phyloP scores from a whole-genome alignment of 2,797 vertebrate species.

The Platyrinchus mystaceus region DNA sequence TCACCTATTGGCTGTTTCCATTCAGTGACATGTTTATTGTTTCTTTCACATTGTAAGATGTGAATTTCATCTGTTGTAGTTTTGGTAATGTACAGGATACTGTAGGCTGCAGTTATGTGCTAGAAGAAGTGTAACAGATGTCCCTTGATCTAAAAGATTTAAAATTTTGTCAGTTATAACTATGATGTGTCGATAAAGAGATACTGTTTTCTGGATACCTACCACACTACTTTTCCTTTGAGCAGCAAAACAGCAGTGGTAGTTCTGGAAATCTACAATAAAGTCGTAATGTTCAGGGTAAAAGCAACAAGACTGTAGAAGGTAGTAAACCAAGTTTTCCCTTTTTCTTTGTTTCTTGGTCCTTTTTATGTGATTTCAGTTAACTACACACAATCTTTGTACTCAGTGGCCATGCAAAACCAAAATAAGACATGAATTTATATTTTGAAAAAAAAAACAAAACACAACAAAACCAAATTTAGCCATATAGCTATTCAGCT shows the following conservation, averaged over 20 bases:
- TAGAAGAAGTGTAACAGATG: neutral
- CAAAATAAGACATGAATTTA: neutral
- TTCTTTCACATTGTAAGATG: neutral
- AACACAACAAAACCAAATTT: neutral
- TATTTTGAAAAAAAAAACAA: rapidly evolving
- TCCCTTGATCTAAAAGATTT: neutral
- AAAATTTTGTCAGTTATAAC: neutral
- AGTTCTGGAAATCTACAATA: neutral
- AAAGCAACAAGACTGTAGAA: neutral
- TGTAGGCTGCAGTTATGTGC: neutral
- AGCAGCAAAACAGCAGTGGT: neutral
- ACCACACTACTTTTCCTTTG: neutral
- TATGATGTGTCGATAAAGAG: neutral
- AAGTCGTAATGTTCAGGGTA: too few species aligned
- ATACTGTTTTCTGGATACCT: neutral
- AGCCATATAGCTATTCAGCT: neutral
- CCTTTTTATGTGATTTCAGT: neutral
- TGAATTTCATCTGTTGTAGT: neutral
- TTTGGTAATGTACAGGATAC: neutral
- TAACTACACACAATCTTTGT: neutral
- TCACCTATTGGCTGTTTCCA: neutral
- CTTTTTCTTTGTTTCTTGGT: neutral
- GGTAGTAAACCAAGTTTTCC: rapidly evolving
- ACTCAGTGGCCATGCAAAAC: neutral
- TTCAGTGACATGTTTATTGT: neutral